Percentiles rank a stretch among this genome's conserved stretches.
These are phyloP conservation scores for Lacerta agilis DNA, from an alignment of 2,797 vertebrate genomes.

Conservation along the genomic window DNA sequence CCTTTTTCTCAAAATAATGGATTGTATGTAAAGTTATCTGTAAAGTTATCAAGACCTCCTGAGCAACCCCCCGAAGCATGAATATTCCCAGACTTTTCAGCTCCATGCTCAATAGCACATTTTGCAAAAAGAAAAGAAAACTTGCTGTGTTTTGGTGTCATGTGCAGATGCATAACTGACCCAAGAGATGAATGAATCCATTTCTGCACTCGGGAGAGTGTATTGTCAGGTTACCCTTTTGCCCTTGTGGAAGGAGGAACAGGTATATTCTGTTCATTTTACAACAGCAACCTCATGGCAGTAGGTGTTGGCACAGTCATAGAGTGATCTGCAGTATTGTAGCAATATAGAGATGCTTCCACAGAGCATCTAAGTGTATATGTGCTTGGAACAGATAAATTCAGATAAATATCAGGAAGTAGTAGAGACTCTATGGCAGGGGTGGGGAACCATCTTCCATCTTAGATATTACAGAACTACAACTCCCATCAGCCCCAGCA, in stretches of 20 bases:
- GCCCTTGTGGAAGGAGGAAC: too few relatives aligned
- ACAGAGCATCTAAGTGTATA: not conserved
- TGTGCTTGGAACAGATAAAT: not conserved
- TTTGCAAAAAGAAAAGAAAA: not conserved
- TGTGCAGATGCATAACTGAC: too few relatives aligned
- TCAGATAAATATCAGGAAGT: not conserved
- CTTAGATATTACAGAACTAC: too few relatives aligned
- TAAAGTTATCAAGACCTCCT: not conserved
- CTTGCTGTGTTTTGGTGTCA: not conserved
- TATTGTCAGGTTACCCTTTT: not conserved
- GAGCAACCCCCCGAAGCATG: not conserved
- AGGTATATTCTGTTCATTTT: not conserved
- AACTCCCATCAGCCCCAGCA: too few relatives aligned
- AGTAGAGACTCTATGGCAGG: too few relatives aligned
- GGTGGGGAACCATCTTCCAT: too few relatives aligned
- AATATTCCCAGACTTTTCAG: not conserved
- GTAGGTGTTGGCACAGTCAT: too few relatives aligned
- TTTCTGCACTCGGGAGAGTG: not conserved
- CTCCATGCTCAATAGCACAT: not conserved
- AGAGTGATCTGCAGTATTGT: not conserved
- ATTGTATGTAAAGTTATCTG: not conserved
- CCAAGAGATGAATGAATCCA: not conserved
- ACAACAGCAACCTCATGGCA: not conserved
- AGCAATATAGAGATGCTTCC: not conserved
- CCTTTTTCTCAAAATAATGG: not conserved